Base-by-base conservation (phyloP, 2,113 vertebrate species). In the Tragelaphus scriptus region DNA sequence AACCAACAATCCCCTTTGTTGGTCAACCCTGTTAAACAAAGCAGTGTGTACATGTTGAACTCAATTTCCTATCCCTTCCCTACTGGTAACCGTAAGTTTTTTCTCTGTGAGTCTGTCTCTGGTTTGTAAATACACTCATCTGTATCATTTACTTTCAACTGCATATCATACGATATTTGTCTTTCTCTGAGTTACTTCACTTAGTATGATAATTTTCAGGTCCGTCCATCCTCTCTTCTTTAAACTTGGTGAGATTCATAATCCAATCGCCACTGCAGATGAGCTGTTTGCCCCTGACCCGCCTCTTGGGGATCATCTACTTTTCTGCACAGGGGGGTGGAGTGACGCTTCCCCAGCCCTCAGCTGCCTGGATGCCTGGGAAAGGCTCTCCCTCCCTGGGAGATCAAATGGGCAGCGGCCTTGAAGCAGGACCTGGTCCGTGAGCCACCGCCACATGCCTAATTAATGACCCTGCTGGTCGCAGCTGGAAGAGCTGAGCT, bases 391-490 rank as follows among this genome's bases (percentile, higher is more conserved):
- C 80, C 96, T 98, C 97, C 98, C 97, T 80, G 82, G 93, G 98
- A 99, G 98, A 98, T 98, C 98, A 98, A 98, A 98, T 98, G 99
- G 98, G 99, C 99, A 99, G 98, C 98, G 97, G 98, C 98, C 97
- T 95, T 96, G 98, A 96, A 97, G 98, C 98, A 98, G 98, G 99
- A 98, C 98, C 98, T 97, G 98, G 98, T 98, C 98, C 97, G 86
- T 97, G 98, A 98, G 98, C 98, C 97, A 98, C 98, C 95, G 98
- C 98, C 98, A 98, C 98, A 98, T 97, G 99, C 98, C 99, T 99
- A 99, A 99, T 99, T 99, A 99, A 99, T 99, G 99, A 99, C 99
- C 99, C 99, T 99, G 98, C 98, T 98, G 98, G 99, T 99, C 99
- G 97, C 99, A 99, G 99, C 99, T 99, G 99, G 99, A 99, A 98